Base-by-base conservation (phyloP, 2,797 vertebrate species). In the Ctenochaetus hawaiiensis region DNA sequence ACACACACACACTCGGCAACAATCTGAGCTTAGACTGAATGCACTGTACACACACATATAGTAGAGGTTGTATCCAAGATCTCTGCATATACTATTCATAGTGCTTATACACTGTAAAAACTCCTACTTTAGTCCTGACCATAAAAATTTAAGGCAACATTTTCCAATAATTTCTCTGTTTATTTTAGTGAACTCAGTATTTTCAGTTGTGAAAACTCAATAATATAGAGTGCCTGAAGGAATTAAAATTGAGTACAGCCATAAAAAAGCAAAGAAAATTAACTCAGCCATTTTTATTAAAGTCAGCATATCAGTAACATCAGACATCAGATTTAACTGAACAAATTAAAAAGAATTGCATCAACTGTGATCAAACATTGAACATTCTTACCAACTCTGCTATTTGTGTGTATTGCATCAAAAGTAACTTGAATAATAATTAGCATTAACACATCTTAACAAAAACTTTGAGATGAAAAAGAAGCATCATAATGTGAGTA, bases 1-100 rank as follows among this genome's bases (percentile, higher is more conserved):
- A 61, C 73, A 72, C n/a, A 68, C 76, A 91, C 74, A 83, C 73
- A 78, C 54, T 54, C 66, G 16, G 47, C 67, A 75, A 76, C 77
- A 72, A 56, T 60, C 58, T 49, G 61, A 78, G 26, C 57, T 75
- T 53, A 71, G 57, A 77, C 51, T 72, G 66, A 80, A 65, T 75
- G 63, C 18, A 34, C 23, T 49, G 44, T 52, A 76, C 52, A 78
- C 75, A 85, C 77, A 85, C 43, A 78, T 13, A 65, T 41, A 73
- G 63, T 5, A 67, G 52, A 52, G 44, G 63, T 18, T 53, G 8
- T 52, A 68, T 14, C 59, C 12, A 53, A 61, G 18, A 63, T 78
- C 43, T 52, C 13, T 72, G 5, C 43, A 53, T 26, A 34, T 47
- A 61, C 17, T 67, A 22, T 17, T 23, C 23, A 77, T 11, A 4